phyloP scores from a whole-genome alignment of 2,797 vertebrate genomes.

The Falco biarmicus region DNA sequence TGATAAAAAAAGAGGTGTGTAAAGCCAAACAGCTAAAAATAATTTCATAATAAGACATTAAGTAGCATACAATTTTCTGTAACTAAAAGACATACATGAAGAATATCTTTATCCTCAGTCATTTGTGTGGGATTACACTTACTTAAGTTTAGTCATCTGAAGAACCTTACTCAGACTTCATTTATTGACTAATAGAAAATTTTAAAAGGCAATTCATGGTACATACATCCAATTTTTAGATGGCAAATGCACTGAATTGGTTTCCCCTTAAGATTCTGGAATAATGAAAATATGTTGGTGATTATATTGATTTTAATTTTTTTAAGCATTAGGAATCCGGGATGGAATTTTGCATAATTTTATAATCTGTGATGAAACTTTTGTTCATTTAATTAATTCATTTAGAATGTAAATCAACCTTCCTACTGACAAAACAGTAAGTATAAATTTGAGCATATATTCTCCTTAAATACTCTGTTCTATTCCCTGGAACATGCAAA shows the following conservation, averaged over 20 bases:
- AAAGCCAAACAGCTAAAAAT: background rate
- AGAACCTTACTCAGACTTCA: background rate
- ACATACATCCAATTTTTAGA: background rate
- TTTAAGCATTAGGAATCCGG: background rate
- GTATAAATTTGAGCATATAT: background rate
- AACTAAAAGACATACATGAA: background rate
- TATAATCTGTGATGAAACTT: background rate
- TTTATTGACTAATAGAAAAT: background rate
- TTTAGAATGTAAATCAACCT: background rate
- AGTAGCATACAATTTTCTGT: background rate
- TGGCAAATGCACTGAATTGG: accelerated
- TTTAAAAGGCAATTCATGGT: background rate
- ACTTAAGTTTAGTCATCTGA: background rate
- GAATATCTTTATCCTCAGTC: background rate
- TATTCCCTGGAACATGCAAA: background rate
- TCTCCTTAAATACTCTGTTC: background rate
- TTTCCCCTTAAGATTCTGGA: background rate
- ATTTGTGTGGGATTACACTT: background rate
- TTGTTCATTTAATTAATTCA: background rate
- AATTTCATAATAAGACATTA: background rate
- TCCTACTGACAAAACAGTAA: background rate
- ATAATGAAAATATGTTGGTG: background rate
- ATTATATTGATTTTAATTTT: background rate
- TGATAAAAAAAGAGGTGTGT: background rate
- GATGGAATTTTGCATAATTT: background rate